Percentiles rank a stretch among this genome's conserved stretches.
phyloP scores from a whole-genome alignment of 1,140 invertebrate genomes.

The Neotoxoptera formosana region DNA sequence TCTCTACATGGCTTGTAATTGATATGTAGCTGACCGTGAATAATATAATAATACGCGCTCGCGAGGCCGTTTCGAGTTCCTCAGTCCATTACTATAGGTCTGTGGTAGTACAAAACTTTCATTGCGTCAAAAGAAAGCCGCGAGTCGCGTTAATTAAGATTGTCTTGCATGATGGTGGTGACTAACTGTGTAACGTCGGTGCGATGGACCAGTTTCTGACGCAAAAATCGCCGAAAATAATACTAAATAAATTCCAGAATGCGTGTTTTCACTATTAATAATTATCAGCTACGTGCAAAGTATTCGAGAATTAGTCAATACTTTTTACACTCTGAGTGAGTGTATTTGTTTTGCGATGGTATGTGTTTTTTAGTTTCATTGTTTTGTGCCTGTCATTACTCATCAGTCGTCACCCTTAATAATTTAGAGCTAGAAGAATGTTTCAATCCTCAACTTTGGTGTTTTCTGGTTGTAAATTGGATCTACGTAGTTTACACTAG shows the following conservation, averaged over 20 bases:
- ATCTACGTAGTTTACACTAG: neutral
- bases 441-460: neutral
- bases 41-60: neutral
- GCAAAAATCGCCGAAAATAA: neutral
- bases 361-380: neutral
- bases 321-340: neutral
- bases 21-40: slow-evolving; percentile 48
- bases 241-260: neutral
- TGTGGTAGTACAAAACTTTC: slow-evolving; percentile 12
- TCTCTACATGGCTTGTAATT: slow-evolving; percentile 7
- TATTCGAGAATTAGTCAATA: neutral
- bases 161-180: neutral
- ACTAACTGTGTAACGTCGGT: neutral
- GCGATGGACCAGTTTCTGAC: neutral
- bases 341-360: neutral
- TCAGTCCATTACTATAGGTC: neutral
- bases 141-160: neutral
- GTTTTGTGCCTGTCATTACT: neutral
- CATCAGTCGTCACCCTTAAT: neutral
- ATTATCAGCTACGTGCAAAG: neutral
- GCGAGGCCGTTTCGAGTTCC: neutral
- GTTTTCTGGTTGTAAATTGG: neutral
- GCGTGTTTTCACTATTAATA: neutral
- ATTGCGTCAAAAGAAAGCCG: slow-evolving; percentile 29
- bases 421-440: neutral